Conservation (phyloP, 2,113 vertebrate species). For the Thunnus maccoyii region DNA sequence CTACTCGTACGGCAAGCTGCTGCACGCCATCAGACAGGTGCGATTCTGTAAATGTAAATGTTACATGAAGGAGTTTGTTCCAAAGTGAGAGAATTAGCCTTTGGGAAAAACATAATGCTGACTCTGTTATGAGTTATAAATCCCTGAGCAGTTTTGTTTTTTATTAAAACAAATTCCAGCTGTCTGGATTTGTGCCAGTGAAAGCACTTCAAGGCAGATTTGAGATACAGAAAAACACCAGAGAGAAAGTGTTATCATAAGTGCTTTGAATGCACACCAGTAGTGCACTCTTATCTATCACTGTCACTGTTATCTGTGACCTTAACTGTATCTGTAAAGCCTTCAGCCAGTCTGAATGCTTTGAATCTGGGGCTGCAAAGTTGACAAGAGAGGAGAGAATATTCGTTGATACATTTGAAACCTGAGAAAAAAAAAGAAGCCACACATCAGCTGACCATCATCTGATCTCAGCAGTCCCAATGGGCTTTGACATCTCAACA, state of each 20-base stretch:
- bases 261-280: background rate
- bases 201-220: conserved; percentile 1
- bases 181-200: background rate
- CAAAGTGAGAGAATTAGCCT: background rate
- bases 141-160: background rate
- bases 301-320: conserved; percentile 5
- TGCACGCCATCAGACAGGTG: conserved; percentile 86
- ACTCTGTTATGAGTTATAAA: background rate
- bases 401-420: conserved; percentile 30
- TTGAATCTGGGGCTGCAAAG: background rate
- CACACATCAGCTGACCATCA: background rate
- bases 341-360: background rate
- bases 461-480: background rate
- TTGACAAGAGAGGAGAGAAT: background rate
- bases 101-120: background rate
- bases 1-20: conserved; percentile 86
- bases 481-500: conserved; percentile 33
- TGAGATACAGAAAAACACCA: background rate
- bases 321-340: conserved; percentile 12
- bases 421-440: conserved; percentile 4
- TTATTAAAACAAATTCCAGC: background rate
- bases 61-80: background rate
- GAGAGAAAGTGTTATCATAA: background rate
- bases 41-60: conserved; percentile 30
- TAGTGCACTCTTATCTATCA: background rate